Evolutionary conservation across 2,888 invertebrate genomes (phyloP).

Genomic region (Anagyrus pseudococci): DNA sequence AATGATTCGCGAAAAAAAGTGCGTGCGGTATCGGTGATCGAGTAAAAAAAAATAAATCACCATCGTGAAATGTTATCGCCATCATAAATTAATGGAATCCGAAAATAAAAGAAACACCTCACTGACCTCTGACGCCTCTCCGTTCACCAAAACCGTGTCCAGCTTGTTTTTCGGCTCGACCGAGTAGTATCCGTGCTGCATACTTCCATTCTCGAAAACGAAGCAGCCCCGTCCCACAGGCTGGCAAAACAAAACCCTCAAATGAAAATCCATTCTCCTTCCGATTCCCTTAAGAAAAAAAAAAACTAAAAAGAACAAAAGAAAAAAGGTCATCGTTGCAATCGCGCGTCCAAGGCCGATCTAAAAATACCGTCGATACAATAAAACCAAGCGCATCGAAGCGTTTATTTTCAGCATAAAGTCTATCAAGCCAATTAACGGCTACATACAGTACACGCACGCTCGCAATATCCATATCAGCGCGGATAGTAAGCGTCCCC

Average conservation of each 20-base stretch:
- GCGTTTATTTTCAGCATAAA: too few species aligned
- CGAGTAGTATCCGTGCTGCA: slow-evolving; percentile 77
- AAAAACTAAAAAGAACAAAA: not conserved
- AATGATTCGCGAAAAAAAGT: too few species aligned
- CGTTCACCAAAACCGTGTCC: slow-evolving; percentile 63
- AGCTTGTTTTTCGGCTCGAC: slow-evolving; percentile 70
- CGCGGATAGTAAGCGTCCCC: not conserved
- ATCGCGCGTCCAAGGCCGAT: too few species aligned
- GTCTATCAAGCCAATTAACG: not conserved
- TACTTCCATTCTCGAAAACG: slow-evolving; percentile 76
- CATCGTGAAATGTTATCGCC: too few species aligned
- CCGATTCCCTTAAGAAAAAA: not conserved
- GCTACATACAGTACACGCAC: not conserved
- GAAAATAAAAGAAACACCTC: not conserved
- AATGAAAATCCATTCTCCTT: too few species aligned
- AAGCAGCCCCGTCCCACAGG: slow-evolving; percentile 79
- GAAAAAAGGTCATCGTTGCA: not conserved
- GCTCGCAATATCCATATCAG: not conserved
- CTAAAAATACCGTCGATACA: too few species aligned
- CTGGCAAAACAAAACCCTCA: slow-evolving; percentile 39
- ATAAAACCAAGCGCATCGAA: too few species aligned
- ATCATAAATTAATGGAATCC: not conserved
- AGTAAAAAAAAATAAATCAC: too few species aligned
- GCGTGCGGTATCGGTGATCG: too few species aligned
- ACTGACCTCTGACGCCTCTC: slow-evolving; percentile 41